Evolutionary conservation across 2,888 invertebrate genomes (phyloP).

Genomic region (Ellobium chinense): DNA sequence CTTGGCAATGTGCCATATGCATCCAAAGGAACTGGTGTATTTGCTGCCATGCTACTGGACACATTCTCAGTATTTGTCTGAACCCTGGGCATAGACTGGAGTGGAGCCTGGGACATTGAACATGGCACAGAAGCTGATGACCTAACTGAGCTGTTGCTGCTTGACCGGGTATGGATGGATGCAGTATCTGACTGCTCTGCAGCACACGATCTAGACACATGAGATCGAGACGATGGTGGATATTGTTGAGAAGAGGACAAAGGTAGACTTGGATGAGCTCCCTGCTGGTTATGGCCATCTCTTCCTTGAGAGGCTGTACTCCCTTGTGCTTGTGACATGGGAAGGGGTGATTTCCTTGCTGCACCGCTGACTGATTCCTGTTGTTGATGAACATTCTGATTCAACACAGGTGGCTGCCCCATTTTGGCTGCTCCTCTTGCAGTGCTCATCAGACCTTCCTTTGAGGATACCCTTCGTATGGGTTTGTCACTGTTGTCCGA

Average conservation of each 20-base stretch:
- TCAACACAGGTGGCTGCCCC: neutral
- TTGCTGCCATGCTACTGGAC: neutral
- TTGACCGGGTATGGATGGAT: constrained; percentile 37
- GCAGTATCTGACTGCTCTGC: constrained; percentile 30
- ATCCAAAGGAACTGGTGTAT: constrained; percentile 53
- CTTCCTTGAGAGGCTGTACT: neutral
- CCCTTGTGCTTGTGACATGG: neutral
- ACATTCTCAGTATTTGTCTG: constrained; percentile 20
- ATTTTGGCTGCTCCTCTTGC: neutral
- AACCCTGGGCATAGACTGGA: constrained; percentile 38
- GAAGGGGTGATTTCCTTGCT: constrained; percentile 6
- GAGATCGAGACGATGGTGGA: constrained; percentile 6
- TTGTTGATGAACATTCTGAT: neutral
- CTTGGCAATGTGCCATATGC: constrained; percentile 68
- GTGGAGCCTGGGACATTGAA: constrained; percentile 15
- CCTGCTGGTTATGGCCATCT: neutral
- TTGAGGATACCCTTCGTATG: constrained; percentile 22
- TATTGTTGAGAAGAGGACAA: neutral
- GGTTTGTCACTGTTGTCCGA: constrained; percentile 52
- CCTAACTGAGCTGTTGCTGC: constrained; percentile 38
- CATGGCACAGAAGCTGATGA: constrained; percentile 33
- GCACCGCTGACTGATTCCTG: constrained; percentile 24
- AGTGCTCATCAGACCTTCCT: constrained; percentile 18
- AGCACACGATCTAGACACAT: constrained; percentile 24
- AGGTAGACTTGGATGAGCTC: neutral